phyloP scores from a whole-genome alignment of 2,888 invertebrate genomes.

The Aromia moschata region DNA sequence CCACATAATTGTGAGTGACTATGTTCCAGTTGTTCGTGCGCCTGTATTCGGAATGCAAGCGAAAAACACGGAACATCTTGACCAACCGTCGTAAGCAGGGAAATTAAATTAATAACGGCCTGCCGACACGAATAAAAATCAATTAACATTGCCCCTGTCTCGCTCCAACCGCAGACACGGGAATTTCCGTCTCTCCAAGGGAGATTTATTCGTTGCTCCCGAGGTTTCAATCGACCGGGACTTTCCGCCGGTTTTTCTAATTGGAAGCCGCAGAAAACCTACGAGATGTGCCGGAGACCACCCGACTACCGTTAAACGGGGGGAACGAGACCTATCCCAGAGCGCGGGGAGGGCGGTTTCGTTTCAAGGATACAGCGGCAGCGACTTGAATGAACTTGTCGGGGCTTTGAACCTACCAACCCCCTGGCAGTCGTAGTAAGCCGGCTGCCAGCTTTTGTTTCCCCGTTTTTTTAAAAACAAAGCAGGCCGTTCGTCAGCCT shows the following conservation, averaged over 20 bases:
- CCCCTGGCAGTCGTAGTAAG: conserved; percentile 25
- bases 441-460: conserved; percentile 29
- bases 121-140: conserved; percentile 25
- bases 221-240: conserved; percentile 9
- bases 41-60: no score
- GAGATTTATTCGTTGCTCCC: conserved; percentile 3
- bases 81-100: not conserved
- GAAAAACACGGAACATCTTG: no score
- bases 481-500: not conserved
- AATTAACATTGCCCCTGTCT: conserved; percentile 9
- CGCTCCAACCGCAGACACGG: conserved; percentile 3
- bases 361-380: conserved; percentile 39
- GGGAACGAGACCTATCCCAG: conserved; percentile 22
- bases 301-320: conserved; percentile 29
- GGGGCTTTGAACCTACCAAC: conserved; percentile 39
- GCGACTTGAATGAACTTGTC: conserved; percentile 50
- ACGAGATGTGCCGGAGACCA: conserved; percentile 35
- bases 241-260: conserved; percentile 11
- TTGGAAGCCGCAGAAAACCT: conserved; percentile 22
- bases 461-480: conserved; percentile 22
- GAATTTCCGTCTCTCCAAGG: conserved; percentile 1
- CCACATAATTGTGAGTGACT: not conserved
- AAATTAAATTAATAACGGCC: conserved; percentile 17
- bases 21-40: no score
- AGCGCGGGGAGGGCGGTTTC: conserved; percentile 41